A percentile compares a stretch with the other conserved stretches of the same genome.
Evolutionary conservation across 2,888 invertebrate genomes (phyloP).

Genomic region (Sarcophaga variegata): DNA sequence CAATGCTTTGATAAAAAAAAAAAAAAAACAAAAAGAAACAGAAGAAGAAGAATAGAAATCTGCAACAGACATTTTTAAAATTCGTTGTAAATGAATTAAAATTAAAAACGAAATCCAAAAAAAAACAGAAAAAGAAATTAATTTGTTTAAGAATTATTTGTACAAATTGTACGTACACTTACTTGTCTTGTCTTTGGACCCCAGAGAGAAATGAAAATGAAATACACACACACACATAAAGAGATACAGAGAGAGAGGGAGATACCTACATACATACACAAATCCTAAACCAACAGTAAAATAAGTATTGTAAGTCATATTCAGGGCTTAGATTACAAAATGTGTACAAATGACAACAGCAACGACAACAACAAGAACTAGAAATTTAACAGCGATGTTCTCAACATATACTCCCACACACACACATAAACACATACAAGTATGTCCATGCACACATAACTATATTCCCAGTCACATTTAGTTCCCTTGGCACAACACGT

Average conservation of each 20-base stretch:
- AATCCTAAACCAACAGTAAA: no score
- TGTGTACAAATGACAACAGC: constrained; percentile 16
- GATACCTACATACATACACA: no score
- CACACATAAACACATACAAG: not conserved
- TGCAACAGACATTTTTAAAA: constrained; percentile 20
- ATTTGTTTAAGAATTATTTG: no score
- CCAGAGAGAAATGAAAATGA: no score
- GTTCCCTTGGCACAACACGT: constrained; percentile 23
- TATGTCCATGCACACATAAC: not conserved
- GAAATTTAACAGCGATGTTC: constrained; percentile 3
- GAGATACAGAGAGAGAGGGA: no score
- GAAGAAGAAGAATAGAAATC: not conserved
- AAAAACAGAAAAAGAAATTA: no score
- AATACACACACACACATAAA: no score
- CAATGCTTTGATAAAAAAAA: no score
- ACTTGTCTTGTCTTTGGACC: no score
- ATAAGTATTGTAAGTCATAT: constrained; percentile 1
- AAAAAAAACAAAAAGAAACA: no score
- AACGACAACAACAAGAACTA: no score
- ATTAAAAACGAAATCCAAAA: not conserved
- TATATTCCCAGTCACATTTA: constrained; percentile 22
- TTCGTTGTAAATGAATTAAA: constrained; percentile 20
- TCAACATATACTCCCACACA: not conserved
- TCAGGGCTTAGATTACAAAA: constrained; percentile 11
- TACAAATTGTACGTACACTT: no score